Conservation (phyloP, 2,797 vertebrate genomes). For the Sarcophilus harrisii region DNA sequence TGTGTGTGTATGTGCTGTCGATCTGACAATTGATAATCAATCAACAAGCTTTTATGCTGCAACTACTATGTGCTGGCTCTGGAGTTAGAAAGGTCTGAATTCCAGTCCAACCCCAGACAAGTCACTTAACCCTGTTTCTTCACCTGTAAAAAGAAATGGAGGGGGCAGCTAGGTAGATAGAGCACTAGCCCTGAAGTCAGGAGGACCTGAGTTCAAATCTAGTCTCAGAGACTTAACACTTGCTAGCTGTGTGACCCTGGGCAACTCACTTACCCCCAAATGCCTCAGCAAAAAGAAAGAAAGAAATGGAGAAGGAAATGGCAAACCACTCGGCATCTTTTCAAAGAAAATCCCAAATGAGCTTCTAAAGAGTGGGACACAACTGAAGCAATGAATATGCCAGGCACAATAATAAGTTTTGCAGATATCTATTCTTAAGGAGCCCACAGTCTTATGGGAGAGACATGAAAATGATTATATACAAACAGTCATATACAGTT, state of each 20-base stretch:
- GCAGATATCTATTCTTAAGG: neutral
- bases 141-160: neutral
- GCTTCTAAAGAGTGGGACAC: neutral
- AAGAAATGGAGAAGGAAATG: neutral
- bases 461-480: neutral
- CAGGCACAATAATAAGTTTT: neutral
- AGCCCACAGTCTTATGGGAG: neutral
- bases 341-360: neutral
- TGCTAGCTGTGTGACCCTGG: too few relatives aligned
- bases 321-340: neutral
- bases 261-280: too few relatives aligned
- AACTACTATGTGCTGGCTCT: neutral
- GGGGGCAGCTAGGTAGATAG: too few relatives aligned
- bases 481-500: neutral
- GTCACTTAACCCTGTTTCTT: neutral
- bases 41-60: neutral
- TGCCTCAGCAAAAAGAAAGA: too few relatives aligned
- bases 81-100: neutral
- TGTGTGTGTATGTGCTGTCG: rapidly evolving
- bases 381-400: neutral
- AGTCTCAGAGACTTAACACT: too few relatives aligned
- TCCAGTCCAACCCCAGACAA: neutral
- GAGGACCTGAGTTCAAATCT: too few relatives aligned
- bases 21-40: neutral
- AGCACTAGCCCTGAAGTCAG: too few relatives aligned